Base-by-base conservation (phyloP, 2,113 vertebrate genomes). In the Oncorhynchus gorbuscha region DNA sequence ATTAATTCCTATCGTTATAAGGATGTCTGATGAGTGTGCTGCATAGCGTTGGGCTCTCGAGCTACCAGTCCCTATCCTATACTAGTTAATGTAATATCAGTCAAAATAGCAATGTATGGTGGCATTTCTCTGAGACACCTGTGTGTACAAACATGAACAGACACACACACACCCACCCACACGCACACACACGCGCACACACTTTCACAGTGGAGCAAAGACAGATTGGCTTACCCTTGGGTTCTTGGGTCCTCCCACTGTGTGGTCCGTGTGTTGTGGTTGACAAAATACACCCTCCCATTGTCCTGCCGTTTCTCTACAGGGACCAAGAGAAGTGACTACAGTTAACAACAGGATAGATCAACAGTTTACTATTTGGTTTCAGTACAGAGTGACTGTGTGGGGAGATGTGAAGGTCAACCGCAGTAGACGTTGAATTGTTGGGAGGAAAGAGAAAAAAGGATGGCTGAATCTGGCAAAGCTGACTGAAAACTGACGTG, bases 181-280 rank as follows among this genome's bases (percentile, higher is more conserved):
- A 8, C 7, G 0, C 35, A 2, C 35, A 1, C 35, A 2, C 35
- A 8, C 35, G 8, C 35, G 0, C 32, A 20, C 28, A 73, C 26
- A 62, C 61, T 69, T 28, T 8, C 22, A 66, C 68, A 45, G 39
- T 66, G 51, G 51, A 20, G 16, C 9, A 22, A 20, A 70, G 20
- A 24, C 20, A 22, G 45, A 0, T 0, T 11, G 66, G 62, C 96
- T 96, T 89, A 99, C 98, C 97, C 98, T 93, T 99, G 98, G 2
- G 97, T 99, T 85, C 98, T 93, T 59, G 97, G 97, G 61, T 99
- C 97, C 75, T 99, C 98, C 98, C 98, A 99, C 88, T 99, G 98
- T 0, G 97, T 99, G 3, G 97, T 99, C 66, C 96, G 93, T 0
- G 98, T 99, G 93, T 99, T 99, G 93, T 99, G 98, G 94, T 99